Percentiles rank a stretch among this genome's conserved stretches.
Conservation (phyloP, 2,113 vertebrate genomes). For the Poeciliopsis prolifica region DNA sequence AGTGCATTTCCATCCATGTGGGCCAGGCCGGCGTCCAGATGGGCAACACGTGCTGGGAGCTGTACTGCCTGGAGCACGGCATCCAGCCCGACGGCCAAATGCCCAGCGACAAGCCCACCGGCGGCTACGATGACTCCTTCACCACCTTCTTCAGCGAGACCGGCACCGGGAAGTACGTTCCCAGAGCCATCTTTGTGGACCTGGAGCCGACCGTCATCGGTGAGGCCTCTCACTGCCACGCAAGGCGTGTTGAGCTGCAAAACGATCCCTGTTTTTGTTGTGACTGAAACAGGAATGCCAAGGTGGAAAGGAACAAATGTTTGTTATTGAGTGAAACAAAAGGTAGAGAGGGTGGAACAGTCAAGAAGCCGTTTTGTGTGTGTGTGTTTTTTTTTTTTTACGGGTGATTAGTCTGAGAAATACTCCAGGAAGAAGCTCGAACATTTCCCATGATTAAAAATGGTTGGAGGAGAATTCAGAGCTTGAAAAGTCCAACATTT, state of each 20-base stretch:
- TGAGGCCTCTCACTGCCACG: slow-evolving; percentile 18
- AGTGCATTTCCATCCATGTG: slow-evolving; percentile 68
- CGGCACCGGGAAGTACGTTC: slow-evolving; percentile 67
- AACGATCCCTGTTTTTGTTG: background rate
- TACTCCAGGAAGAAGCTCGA: too few species aligned
- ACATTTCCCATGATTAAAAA: too few species aligned
- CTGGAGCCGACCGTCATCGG: slow-evolving; percentile 75
- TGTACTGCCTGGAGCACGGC: slow-evolving; percentile 70
- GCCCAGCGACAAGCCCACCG: slow-evolving; percentile 21
- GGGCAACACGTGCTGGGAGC: slow-evolving; percentile 73
- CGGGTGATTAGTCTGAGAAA: too few species aligned
- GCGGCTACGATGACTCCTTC: slow-evolving; percentile 68
- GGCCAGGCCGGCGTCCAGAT: slow-evolving; percentile 73
- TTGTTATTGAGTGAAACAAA: background rate
- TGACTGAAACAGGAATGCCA: background rate
- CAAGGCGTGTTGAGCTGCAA: background rate
- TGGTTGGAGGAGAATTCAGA: too few species aligned
- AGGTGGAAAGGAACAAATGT: background rate
- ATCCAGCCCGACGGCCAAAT: slow-evolving; percentile 69
- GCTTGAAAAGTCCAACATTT: too few species aligned
- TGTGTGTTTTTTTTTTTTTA: background rate
- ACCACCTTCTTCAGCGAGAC: slow-evolving; percentile 76
- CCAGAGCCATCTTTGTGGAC: slow-evolving; percentile 73
- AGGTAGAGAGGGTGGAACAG: background rate
- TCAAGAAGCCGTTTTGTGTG: background rate